These are phyloP conservation scores for Labeo catla DNA, from an alignment of 2,113 vertebrate species.

Conservation along the genomic window DNA sequence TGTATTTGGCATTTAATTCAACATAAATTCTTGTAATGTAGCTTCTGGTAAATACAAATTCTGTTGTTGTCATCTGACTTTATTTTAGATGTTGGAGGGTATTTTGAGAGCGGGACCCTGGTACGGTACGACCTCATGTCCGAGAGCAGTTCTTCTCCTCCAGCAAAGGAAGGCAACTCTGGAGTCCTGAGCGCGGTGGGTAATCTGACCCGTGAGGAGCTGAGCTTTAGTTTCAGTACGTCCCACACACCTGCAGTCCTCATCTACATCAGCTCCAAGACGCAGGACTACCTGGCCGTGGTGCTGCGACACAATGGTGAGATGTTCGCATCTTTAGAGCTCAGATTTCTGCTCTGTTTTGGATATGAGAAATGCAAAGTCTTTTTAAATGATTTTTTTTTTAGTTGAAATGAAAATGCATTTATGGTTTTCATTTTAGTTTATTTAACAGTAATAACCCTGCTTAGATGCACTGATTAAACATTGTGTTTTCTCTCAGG, in stretches of 20 bases:
- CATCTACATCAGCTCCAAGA: constrained; percentile 89
- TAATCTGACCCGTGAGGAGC: constrained; percentile 82
- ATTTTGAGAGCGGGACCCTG: constrained; percentile 94
- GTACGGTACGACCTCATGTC: constrained; percentile 90
- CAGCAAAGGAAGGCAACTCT: constrained; percentile 52
- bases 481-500: constrained; percentile 72
- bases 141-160: constrained; percentile 57
- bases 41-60: too few species aligned
- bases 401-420: background rate
- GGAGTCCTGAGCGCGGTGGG: constrained; percentile 56
- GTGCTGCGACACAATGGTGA: constrained; percentile 88
- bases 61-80: background rate
- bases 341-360: background rate
- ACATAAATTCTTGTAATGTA: too few species aligned
- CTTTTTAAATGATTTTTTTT: background rate
- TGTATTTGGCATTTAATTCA: too few species aligned
- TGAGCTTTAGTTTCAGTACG: constrained; percentile 95
- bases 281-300: constrained; percentile 90
- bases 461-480: background rate
- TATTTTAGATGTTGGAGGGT: constrained; percentile 88
- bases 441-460: background rate
- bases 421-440: background rate
- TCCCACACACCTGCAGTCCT: constrained; percentile 89
- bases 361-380: background rate
- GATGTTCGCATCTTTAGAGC: constrained; percentile 38